Evolutionary conservation across 2,888 invertebrate genomes (phyloP).

Genomic region (Agriopis marginaria): DNA sequence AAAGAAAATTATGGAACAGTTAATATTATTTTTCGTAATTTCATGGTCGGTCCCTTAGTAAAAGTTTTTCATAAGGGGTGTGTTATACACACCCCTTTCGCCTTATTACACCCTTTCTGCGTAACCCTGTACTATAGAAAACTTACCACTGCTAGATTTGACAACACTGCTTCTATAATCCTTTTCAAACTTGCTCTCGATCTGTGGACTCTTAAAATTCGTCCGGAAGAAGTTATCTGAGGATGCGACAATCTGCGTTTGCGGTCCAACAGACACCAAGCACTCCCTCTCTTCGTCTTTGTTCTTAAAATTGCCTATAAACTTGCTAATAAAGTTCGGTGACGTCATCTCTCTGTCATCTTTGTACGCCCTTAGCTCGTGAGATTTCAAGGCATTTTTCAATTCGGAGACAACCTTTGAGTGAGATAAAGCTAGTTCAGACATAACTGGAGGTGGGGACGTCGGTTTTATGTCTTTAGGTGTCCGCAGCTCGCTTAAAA

Average conservation of each 20-base stretch:
- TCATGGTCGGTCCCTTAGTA: too few relatives aligned
- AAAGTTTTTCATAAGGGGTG: too few relatives aligned
- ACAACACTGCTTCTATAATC: constrained; percentile 74
- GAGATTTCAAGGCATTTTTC: constrained; percentile 80
- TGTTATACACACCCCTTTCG: too few relatives aligned
- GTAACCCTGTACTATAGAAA: not conserved
- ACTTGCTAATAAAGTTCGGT: constrained; percentile 78
- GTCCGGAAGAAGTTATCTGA: constrained; percentile 82
- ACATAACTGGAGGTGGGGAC: constrained; percentile 68
- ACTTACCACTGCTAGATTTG: constrained; percentile 79
- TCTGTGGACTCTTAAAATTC: constrained; percentile 75
- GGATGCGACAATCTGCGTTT: constrained; percentile 77
- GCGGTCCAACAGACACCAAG: constrained; percentile 62
- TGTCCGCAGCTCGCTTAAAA: constrained; percentile 66
- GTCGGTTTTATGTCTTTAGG: constrained; percentile 58
- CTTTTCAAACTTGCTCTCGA: constrained; percentile 70
- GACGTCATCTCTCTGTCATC: constrained; percentile 68
- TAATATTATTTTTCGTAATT: too few relatives aligned
- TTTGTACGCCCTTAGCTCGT: constrained; percentile 68
- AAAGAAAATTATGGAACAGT: too few relatives aligned
- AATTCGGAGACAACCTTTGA: constrained; percentile 81
- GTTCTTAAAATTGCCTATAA: constrained; percentile 78
- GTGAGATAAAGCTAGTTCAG: constrained; percentile 77
- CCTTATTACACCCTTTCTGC: too few relatives aligned
- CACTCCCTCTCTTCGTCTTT: constrained; percentile 80